Evolutionary conservation across 2,113 vertebrate genomes (phyloP).

Genomic region (Setophaga kirtlandii): DNA sequence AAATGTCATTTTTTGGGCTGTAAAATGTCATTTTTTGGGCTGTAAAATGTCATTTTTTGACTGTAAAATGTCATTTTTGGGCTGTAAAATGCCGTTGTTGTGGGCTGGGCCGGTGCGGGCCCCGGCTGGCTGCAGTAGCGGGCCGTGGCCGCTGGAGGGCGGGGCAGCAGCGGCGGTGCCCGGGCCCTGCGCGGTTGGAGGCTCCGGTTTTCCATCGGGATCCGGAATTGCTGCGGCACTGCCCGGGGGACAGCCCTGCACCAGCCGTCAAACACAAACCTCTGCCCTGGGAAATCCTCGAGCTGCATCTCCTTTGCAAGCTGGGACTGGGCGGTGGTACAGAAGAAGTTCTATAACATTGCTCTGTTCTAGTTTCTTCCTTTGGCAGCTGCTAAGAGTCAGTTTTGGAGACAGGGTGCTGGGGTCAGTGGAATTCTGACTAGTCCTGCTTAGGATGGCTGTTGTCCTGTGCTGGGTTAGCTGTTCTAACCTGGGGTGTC

Average conservation of each 20-base stretch:
- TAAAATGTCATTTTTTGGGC: too few species aligned
- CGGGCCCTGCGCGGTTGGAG: too few species aligned
- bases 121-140: not conserved
- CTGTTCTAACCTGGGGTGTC: not conserved
- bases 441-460: not conserved
- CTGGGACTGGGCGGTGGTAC: accelerated
- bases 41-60: too few species aligned
- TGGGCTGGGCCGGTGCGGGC: too few species aligned
- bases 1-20: too few species aligned
- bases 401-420: not conserved
- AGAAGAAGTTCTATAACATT: not conserved
- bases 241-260: not conserved
- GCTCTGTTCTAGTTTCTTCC: not conserved
- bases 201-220: too few species aligned
- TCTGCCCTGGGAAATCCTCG: not conserved
- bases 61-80: too few species aligned
- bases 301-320: not conserved
- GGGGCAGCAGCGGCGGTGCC: too few species aligned
- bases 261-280: not conserved
- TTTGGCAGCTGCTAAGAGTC: not conserved
- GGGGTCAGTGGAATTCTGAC: not conserved
- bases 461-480: not conserved
- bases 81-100: too few species aligned
- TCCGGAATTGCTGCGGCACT: not conserved
- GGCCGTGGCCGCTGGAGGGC: constrained; percentile 58